Percentiles rank a stretch among this genome's conserved stretches.
These are phyloP conservation scores for Fragum whitleyi DNA, from an alignment of 2,888 invertebrate genomes.

Conservation along the genomic window DNA sequence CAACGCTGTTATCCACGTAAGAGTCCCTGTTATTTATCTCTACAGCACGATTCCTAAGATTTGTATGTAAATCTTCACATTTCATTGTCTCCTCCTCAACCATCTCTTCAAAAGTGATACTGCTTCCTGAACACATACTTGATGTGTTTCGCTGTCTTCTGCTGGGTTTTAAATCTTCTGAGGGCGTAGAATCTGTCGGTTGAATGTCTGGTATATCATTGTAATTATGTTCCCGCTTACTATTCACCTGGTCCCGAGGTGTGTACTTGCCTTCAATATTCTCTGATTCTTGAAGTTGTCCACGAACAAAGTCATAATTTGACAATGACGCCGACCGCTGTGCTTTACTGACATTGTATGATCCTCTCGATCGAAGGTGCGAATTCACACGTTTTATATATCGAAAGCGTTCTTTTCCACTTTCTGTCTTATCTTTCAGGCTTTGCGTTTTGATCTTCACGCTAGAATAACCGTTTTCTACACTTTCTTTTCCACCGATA, in stretches of 20 bases:
- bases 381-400: background rate
- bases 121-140: constrained; percentile 30
- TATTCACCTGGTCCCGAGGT: background rate
- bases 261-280: background rate
- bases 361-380: background rate
- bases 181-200: background rate
- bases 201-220: background rate
- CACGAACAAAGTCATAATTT: background rate
- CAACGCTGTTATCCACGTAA: too few relatives aligned
- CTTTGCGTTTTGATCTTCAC: background rate
- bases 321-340: background rate
- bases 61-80: too few relatives aligned
- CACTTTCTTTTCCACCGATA: background rate
- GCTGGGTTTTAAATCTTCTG: background rate
- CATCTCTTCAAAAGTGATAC: constrained; percentile 31
- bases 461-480: background rate
- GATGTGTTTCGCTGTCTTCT: constrained; percentile 25
- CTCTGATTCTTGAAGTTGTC: background rate
- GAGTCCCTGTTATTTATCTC: too few relatives aligned
- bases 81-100: constrained; percentile 30
- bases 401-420: background rate
- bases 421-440: background rate
- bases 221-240: background rate
- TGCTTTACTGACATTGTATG: constrained; percentile 1
- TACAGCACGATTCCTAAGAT: too few relatives aligned